Conservation (phyloP, 2,113 vertebrate genomes). For the Chamaea fasciata region DNA sequence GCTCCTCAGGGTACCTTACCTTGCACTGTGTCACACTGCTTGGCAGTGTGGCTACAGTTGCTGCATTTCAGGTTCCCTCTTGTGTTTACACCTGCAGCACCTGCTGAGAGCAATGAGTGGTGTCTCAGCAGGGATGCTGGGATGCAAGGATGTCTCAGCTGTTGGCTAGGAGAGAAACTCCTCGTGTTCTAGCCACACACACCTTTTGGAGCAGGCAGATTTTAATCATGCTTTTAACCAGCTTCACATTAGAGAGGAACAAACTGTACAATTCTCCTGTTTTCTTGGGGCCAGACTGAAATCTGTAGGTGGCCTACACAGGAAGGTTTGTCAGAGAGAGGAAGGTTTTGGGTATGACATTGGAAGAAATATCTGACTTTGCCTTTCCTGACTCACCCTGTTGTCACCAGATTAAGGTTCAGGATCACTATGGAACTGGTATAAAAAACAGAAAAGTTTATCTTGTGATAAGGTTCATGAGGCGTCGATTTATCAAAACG, state of each 20-base stretch:
- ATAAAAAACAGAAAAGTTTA: constrained; percentile 54
- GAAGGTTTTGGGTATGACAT: not conserved
- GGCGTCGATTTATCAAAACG: constrained; percentile 12
- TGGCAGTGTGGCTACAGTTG: not conserved
- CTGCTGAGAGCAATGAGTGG: not conserved
- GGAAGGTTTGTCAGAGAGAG: not conserved
- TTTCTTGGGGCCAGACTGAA: not conserved
- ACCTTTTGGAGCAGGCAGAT: not conserved
- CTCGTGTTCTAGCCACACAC: not conserved
- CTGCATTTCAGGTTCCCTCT: not conserved
- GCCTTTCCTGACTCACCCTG: not conserved
- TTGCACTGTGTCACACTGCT: not conserved
- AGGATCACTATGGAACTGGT: constrained; percentile 30
- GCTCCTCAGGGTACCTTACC: not conserved
- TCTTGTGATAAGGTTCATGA: constrained; percentile 36
- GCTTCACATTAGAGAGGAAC: not conserved
- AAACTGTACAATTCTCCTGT: not conserved
- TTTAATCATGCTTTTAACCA: not conserved
- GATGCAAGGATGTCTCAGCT: not conserved
- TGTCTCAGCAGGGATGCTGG: not conserved
- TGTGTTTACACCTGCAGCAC: not conserved
- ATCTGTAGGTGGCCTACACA: not conserved
- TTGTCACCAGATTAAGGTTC: constrained; percentile 42
- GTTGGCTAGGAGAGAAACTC: not conserved
- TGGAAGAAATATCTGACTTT: not conserved